Base-by-base conservation (phyloP, 2,888 invertebrate species). In the Torymus tubicola region DNA sequence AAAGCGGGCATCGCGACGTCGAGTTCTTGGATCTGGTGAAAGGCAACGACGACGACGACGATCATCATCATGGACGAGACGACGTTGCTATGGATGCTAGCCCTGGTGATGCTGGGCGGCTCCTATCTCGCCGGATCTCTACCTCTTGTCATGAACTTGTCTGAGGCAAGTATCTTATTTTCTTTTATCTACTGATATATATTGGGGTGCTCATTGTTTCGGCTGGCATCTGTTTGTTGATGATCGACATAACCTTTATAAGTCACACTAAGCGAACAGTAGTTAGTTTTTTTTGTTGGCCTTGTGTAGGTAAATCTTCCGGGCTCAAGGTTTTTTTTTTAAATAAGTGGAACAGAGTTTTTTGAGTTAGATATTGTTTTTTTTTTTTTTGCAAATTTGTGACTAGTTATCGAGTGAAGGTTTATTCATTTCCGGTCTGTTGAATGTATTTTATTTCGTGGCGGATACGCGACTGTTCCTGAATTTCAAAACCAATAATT, bases 61-160 rank as follows among this genome's bases (percentile, higher is more conserved):
- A 42, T 8, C 8, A 42, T 4, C 42, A 81, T 16, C 92, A 96
- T 97, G 96, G 97, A 97, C 89, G 96, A 96, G 88, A 96, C 96
- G 69, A 92, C 95, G 85, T 94, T 98, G 85, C 92, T 99, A 81
- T 92, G 97, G 90, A 92, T 97, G 86, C 92, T 99, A 68, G 96
- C 95, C 77, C 87, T 97, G 87, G 97, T 99, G 79, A 99, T 99
- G 99, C 92, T 99, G 83, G 93, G 98, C 78, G 99, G 99, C 1
- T 98, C 98, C 76, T 99, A 98, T 91, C 91, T 98, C 73, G 96
- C 98, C 85, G 99, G 99, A 72, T 97, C 96, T 81, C 96, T 99
- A 88, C 99, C 99, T 24, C 92, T 99, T 84, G 96, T 98, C 84
- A 96, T 99, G 91, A 95, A 94, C 86, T 94, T 99, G 91, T 98